Evolutionary conservation across 2,113 vertebrate species (phyloP).

Genomic region (Callopanchax toddi): DNA sequence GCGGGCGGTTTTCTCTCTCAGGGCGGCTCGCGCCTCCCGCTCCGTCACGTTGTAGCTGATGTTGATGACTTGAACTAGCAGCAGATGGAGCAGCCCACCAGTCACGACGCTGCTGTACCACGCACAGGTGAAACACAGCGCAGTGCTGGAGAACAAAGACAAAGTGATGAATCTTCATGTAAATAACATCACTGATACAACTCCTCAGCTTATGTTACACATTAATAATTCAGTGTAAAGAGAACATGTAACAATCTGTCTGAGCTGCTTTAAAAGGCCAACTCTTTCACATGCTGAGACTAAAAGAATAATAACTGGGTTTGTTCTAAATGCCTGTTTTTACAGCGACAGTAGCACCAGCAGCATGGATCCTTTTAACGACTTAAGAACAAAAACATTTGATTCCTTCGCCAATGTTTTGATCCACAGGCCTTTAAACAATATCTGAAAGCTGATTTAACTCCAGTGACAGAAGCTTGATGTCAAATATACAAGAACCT

Average conservation of each 20-base stretch:
- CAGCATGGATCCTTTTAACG: background rate
- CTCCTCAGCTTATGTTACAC: no score
- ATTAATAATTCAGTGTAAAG: no score
- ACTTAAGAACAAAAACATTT: background rate
- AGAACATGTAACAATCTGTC: background rate
- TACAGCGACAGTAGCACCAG: no score
- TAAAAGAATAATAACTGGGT: background rate
- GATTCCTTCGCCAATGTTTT: background rate
- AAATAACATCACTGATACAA: background rate
- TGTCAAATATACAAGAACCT: background rate
- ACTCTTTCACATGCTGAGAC: background rate
- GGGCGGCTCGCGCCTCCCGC: constrained; percentile 88
- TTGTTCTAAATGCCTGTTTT: background rate
- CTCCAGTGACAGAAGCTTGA: background rate
- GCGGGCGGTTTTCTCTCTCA: constrained; percentile 85
- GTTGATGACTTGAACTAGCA: constrained; percentile 91
- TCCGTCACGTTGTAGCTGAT: constrained; percentile 95
- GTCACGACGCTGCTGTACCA: constrained; percentile 97
- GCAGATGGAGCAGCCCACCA: constrained; percentile 88
- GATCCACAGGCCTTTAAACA: background rate
- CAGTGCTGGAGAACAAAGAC: constrained; percentile 82
- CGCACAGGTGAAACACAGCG: constrained; percentile 93
- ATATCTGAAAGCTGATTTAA: constrained; percentile 18
- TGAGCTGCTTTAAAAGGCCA: background rate
- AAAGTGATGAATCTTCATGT: no score